Conservation (phyloP, 2,888 invertebrate species). For the Diarsia mendica region DNA sequence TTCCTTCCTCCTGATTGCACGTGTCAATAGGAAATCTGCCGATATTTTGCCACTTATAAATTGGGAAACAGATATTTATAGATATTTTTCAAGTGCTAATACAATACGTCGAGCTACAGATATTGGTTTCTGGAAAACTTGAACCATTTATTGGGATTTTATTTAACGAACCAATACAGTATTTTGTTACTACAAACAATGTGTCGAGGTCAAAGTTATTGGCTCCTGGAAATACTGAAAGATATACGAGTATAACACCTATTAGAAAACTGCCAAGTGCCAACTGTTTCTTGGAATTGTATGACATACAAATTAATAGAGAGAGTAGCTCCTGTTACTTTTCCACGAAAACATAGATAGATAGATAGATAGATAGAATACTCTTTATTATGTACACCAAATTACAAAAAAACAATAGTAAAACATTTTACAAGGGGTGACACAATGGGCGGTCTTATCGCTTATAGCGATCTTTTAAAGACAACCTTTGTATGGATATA, state of each 20-base stretch:
- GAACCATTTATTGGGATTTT: not conserved
- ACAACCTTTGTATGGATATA: no score
- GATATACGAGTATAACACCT: not conserved
- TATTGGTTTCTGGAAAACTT: not conserved
- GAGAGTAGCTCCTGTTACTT: not conserved
- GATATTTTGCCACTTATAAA: not conserved
- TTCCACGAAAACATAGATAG: not conserved
- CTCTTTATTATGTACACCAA: no score
- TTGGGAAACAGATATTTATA: not conserved
- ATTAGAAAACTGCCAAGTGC: not conserved
- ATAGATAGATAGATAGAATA: no score
- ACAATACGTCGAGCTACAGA: not conserved
- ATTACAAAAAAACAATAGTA: no score
- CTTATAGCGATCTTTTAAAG: no score
- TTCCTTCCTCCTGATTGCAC: not conserved
- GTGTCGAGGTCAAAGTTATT: not conserved
- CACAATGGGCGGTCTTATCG: no score
- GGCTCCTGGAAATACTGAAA: not conserved
- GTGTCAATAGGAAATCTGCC: not conserved
- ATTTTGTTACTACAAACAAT: constrained; percentile 1
- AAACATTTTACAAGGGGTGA: no score
- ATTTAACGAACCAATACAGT: no score
- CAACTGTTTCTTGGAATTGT: constrained; percentile 2
- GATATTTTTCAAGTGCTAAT: not conserved
- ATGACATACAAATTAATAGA: not conserved